Evolutionary conservation across 2,888 invertebrate species (phyloP).

Genomic region (Andrena marginata): DNA sequence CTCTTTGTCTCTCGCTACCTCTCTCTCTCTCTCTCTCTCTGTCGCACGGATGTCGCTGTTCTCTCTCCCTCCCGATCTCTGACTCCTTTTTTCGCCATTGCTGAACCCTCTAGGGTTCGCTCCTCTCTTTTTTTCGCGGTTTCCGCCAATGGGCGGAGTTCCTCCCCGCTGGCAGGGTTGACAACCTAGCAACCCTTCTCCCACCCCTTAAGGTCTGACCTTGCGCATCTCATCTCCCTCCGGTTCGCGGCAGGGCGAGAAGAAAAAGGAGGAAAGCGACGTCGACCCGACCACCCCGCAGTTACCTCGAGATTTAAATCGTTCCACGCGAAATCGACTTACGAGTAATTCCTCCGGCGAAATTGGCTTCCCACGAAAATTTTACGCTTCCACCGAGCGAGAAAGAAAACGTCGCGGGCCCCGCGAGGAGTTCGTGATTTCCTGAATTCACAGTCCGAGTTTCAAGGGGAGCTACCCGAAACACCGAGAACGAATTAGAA

Average conservation of each 20-base stretch:
- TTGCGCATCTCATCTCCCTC: conserved; percentile 72
- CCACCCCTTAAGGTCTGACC: conserved; percentile 75
- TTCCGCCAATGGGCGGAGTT: conserved; percentile 79
- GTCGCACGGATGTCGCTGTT: neutral
- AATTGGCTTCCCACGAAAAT: conserved; percentile 41
- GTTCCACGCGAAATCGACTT: conserved; percentile 65
- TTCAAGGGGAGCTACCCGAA: neutral
- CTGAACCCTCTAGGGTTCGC: conserved; percentile 58
- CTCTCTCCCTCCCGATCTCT: conserved; percentile 33
- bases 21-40: conserved; percentile 13
- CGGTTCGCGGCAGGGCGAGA: conserved; percentile 59
- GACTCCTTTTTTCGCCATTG: conserved; percentile 59
- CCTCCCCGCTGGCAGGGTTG: conserved; percentile 73
- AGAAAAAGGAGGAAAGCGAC: conserved; percentile 57
- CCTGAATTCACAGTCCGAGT: neutral
- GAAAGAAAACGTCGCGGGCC: neutral
- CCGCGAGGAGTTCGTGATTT: neutral
- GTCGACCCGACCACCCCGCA: conserved; percentile 48
- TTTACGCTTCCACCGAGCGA: neutral
- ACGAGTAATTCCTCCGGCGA: conserved; percentile 53
- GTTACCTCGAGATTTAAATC: conserved; percentile 69
- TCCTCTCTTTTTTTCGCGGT: conserved; percentile 70
- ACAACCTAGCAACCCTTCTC: conserved; percentile 76
- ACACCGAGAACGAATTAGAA: neutral
- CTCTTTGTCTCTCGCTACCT: conserved; percentile 12